Evolutionary conservation across 2,888 invertebrate species (phyloP).

Genomic region (Conus canariensis): DNA sequence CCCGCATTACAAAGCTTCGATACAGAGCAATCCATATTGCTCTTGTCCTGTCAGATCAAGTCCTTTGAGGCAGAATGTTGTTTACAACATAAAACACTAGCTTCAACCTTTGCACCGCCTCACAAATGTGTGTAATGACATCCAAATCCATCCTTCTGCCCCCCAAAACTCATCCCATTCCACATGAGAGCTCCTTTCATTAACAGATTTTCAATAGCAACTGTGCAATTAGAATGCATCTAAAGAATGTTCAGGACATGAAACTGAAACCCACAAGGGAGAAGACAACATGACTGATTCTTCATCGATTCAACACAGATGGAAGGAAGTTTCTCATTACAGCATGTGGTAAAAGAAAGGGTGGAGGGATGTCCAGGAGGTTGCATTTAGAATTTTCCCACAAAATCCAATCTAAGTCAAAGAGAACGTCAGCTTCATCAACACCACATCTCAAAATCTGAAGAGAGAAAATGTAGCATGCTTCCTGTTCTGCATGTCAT

Average conservation of each 20-base stretch:
- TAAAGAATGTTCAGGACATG: no score
- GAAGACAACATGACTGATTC: no score
- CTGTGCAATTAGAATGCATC: no score
- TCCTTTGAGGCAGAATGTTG: slow-evolving; percentile 12
- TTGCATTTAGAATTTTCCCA: no score
- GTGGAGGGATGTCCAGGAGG: no score
- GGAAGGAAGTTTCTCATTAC: no score
- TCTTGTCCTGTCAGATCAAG: not conserved
- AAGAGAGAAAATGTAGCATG: no score
- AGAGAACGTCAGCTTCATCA: not conserved
- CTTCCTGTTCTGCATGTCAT: not conserved
- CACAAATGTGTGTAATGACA: not conserved
- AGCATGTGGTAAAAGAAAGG: no score
- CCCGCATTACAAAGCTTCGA: not conserved
- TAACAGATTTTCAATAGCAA: not conserved
- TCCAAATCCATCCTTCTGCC: no score
- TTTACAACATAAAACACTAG: not conserved
- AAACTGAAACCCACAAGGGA: no score
- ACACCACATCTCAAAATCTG: not conserved
- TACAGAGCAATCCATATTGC: not conserved
- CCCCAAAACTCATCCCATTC: no score
- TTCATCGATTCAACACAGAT: no score
- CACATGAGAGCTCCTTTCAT: not conserved
- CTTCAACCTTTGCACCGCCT: not conserved
- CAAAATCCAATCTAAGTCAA: not conserved